These are phyloP conservation scores for Pristionchus pacificus DNA, from an alignment of 1,140 invertebrate genomes.

Conservation along the genomic window DNA sequence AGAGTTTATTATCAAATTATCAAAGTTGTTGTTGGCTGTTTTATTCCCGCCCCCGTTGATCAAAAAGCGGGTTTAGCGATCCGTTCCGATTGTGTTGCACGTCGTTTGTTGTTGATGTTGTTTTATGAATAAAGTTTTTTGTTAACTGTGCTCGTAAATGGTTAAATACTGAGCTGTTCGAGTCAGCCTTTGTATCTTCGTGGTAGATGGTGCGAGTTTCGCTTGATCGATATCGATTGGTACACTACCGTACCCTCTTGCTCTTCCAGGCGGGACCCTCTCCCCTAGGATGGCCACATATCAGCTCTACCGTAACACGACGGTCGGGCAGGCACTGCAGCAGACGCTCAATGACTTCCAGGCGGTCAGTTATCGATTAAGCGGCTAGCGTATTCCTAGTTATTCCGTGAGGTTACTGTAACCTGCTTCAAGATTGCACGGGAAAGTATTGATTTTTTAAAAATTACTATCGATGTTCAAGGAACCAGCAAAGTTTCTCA, in stretches of 20 bases:
- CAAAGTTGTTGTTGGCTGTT: too few species aligned
- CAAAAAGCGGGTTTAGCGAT: too few species aligned
- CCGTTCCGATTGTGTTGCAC: slow-evolving; percentile 7
- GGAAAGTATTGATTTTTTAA: slow-evolving; percentile 16
- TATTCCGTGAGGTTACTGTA: too few species aligned
- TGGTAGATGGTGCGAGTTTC: not conserved
- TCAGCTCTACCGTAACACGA: slow-evolving; percentile 95
- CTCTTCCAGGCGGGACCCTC: not conserved
- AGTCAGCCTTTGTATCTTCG: not conserved
- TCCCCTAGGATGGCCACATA: slow-evolving; percentile 71
- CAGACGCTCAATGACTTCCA: slow-evolving; percentile 89
- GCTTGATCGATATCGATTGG: not conserved
- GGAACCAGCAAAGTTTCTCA: too few species aligned
- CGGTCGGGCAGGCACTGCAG: slow-evolving; percentile 88
- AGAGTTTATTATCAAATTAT: not conserved
- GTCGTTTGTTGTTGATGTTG: slow-evolving; percentile 13
- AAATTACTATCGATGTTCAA: not conserved
- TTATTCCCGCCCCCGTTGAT: too few species aligned
- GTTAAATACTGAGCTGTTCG: too few species aligned
- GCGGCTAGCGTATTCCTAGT: too few species aligned
- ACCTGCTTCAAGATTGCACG: too few species aligned
- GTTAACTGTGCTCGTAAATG: not conserved
- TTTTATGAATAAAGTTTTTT: not conserved
- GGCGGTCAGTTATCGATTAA: slow-evolving; percentile 29
- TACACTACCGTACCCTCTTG: not conserved